Percentiles rank a stretch among this genome's conserved stretches.
Evolutionary conservation across 2,888 invertebrate species (phyloP).

Genomic region (Caenorhabditis sp.): DNA sequence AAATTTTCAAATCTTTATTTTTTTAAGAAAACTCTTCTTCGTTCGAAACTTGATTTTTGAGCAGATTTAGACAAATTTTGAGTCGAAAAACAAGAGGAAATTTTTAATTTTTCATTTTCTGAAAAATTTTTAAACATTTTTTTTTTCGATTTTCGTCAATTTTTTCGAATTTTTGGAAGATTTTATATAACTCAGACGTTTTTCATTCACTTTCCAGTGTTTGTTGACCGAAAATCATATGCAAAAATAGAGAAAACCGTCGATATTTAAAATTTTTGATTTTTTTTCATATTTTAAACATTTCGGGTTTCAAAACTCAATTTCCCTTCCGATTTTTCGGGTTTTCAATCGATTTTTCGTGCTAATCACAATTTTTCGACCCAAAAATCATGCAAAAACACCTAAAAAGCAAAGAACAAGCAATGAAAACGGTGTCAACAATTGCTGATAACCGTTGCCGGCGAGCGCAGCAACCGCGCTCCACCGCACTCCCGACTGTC

Average conservation of each 20-base stretch:
- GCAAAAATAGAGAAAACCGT: too few species aligned
- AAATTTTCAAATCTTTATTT: too few species aligned
- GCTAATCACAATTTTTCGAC: constrained; percentile 6
- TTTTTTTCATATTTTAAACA: not conserved
- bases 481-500: constrained; percentile 21
- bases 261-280: too few species aligned
- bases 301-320: not conserved
- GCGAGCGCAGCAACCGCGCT: constrained; percentile 31
- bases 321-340: not conserved
- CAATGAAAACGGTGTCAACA: constrained; percentile 32
- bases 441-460: constrained; percentile 10
- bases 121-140: too few species aligned
- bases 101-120: too few species aligned
- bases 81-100: not conserved
- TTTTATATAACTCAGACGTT: not conserved
- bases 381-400: constrained; percentile 14
- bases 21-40: too few species aligned
- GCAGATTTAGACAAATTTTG: not conserved
- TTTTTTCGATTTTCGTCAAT: too few species aligned
- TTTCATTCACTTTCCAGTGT: not conserved
- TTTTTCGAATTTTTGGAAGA: too few species aligned
- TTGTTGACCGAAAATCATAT: not conserved
- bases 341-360: constrained; percentile 1
- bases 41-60: too few species aligned
- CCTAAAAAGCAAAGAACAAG: constrained; percentile 41